These are phyloP conservation scores for Seriola quinqueradiata DNA, from an alignment of 2,113 vertebrate genomes.

Conservation along the genomic window DNA sequence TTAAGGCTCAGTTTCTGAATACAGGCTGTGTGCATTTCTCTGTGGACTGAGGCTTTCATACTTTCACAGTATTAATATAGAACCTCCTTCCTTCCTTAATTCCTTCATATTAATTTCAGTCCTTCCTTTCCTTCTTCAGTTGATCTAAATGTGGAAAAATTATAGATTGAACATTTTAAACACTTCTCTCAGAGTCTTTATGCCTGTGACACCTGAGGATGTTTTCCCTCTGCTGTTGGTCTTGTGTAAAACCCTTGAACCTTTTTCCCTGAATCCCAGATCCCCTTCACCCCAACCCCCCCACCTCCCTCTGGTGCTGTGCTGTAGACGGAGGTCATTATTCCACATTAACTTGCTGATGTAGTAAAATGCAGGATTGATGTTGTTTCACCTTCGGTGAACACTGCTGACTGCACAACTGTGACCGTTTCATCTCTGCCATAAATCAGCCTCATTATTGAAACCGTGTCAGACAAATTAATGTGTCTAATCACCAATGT, in stretches of 20 bases:
- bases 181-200: too few relatives aligned
- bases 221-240: too few relatives aligned
- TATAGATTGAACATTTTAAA: too few relatives aligned
- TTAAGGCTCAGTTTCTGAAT: too few relatives aligned
- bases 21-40: too few relatives aligned
- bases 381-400: constrained; percentile 3
- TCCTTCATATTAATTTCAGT: background rate
- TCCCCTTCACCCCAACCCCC: too few relatives aligned
- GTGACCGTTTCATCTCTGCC: constrained; percentile 46
- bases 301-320: background rate
- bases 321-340: constrained; percentile 14
- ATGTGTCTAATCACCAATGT: constrained; percentile 55
- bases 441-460: constrained; percentile 65
- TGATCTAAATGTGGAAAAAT: background rate
- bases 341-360: constrained; percentile 49
- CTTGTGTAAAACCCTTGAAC: background rate
- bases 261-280: background rate
- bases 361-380: constrained; percentile 35
- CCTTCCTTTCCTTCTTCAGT: background rate
- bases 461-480: constrained; percentile 63
- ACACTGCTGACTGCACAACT: constrained; percentile 45
- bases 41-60: too few relatives aligned
- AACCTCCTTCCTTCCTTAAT: too few relatives aligned
- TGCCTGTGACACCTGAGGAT: too few relatives aligned
- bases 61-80: too few relatives aligned